Conservation (phyloP, 2,888 invertebrate species). For the Rambutsinella grinnellia region DNA sequence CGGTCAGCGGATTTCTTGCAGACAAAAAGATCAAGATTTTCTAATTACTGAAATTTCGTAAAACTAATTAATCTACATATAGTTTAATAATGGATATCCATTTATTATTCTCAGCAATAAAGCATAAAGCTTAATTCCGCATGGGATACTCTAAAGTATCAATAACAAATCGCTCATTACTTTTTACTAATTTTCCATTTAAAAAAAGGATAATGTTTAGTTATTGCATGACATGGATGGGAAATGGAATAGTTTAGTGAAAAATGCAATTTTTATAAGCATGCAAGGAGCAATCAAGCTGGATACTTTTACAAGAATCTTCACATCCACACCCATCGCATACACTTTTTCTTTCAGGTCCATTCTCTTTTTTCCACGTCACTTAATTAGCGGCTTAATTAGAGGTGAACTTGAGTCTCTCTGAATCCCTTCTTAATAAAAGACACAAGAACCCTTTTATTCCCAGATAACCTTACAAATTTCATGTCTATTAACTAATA, state of each 20-base stretch:
- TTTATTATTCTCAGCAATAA: background rate
- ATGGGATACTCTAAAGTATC: background rate
- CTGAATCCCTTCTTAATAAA: too few species aligned
- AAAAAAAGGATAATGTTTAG: background rate
- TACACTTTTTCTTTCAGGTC: background rate
- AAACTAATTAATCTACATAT: background rate
- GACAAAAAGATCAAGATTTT: background rate
- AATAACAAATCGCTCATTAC: background rate
- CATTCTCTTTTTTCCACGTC: background rate
- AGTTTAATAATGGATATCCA: background rate
- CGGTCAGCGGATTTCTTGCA: background rate
- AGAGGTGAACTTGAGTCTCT: background rate
- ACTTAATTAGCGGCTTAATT: background rate
- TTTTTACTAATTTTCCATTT: background rate
- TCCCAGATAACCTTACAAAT: too few species aligned
- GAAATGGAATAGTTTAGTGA: background rate
- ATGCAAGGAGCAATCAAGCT: background rate
- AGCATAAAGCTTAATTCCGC: background rate
- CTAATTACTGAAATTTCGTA: background rate
- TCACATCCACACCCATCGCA: background rate
- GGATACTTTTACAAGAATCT: background rate
- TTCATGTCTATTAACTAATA: too few species aligned
- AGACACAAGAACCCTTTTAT: too few species aligned
- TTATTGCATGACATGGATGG: background rate
- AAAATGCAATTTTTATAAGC: background rate